Evolutionary conservation across 2,797 vertebrate genomes (phyloP), one percentile per base, ranked within the genome.

Genomic region (Chelmon rostratus): DNA sequence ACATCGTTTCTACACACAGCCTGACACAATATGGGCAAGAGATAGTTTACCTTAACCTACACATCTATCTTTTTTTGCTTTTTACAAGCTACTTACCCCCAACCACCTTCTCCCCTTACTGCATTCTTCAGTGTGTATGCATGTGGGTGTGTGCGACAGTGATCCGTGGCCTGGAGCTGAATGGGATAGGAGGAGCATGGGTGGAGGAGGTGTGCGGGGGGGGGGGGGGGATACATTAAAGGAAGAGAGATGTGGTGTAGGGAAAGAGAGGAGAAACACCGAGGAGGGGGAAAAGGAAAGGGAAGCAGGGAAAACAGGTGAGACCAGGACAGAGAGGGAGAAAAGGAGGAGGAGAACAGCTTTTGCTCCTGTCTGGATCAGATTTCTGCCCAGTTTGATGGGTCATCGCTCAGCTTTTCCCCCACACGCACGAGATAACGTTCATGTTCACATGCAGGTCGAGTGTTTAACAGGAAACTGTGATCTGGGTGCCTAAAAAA

Each of bases 301-400:
- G 10, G 33, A n/a, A 53, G 54, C 61, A 65, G 57, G 56, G 33
- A 59, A 68, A 61, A 61, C 53, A 77, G 65, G 75, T 54, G 63
- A 56, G 62, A 52, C 65, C 50, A 77, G 38, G 56, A 44, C 73
- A 50, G 54, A 74, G 71, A 47, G 35, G 53, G 37, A 50, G 37
- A 23, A 4, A 46, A 52, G 28, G n/a, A 44, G 66, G 15, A 73
- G 44, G 61, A 73, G 61, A 33, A 38, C 6, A 72, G 64, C 82
- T 89, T 88, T 90, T 75, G 83, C 78, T 86, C 64, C 52, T 83
- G 85, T 80, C 67, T 81, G 83, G 91, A 88, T 94, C 88, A 63
- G 76, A 82, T 94, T 94, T 92, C 93, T 76, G 58, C 73, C 65
- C 66, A 38, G 83, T 91, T 91, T 88, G 82, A 91, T 33, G 73